Base-by-base conservation (phyloP, 2,113 vertebrate species). In the Bagarius yarrelli region DNA sequence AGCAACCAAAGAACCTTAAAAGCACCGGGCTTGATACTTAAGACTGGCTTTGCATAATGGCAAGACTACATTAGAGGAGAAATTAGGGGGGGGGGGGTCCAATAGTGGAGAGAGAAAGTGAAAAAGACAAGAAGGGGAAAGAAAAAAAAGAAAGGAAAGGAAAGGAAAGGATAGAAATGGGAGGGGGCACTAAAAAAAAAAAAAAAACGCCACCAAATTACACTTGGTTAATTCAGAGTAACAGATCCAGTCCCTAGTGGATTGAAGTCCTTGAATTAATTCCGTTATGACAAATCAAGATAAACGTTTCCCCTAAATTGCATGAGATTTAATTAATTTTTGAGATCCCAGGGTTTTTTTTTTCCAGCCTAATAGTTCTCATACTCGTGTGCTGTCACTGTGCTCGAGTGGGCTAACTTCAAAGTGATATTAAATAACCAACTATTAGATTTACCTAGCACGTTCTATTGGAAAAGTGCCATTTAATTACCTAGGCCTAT, bases 201-300 rank as follows among this genome's bases (percentile, higher is more conserved):
- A 87, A 86, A 91, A 94, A 92, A 92, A 88, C 78, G 84, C 93
- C 95, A 94, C 95, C 95, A 97, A 98, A 98, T 97, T 97, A 97
- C 95, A 95, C 96, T 97, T 96, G 95, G 95, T 96, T 99, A 97
- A 98, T 98, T 98, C 96, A 95, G 96, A 98, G 97, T 97, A 98
- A 98, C 96, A 98, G 96, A 98, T 97, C 96, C 96, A 96, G 95
- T 95, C 96, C 95, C 96, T 92, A 96, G 96, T 97, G 96, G 97
- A 98, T 96, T 98, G 96, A 95, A 96, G 95, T 96, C 96, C 96
- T 96, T 96, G 95, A 98, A 99, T 99, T 98, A 99, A 99, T 99
- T 98, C 97, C 96, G 96, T 98, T 98, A 98, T 98, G 96, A 98
- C 96, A 99, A 99, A 98, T 99, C 97, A 99, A 99, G 97, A 98